These are phyloP conservation scores for Acleris laterana DNA, from an alignment of 2,888 invertebrate genomes.

Conservation along the genomic window DNA sequence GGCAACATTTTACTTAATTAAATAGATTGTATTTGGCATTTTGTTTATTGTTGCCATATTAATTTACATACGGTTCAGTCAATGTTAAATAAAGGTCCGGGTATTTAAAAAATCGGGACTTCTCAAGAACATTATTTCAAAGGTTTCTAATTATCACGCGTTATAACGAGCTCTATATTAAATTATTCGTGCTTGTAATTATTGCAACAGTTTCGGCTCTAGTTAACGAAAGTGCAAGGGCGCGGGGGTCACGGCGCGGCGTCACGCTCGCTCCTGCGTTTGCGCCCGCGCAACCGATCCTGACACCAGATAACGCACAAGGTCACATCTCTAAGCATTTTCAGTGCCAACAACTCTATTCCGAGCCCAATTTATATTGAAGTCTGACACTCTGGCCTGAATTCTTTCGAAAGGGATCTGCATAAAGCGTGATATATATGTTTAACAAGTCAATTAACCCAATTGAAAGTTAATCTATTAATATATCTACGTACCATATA, in stretches of 20 bases:
- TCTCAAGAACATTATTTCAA: too few relatives aligned
- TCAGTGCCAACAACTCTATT: too few relatives aligned
- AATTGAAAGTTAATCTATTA: constrained; percentile 41
- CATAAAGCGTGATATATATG: constrained; percentile 12
- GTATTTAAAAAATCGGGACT: too few relatives aligned
- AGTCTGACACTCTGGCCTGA: too few relatives aligned
- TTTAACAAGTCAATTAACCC: constrained; percentile 36
- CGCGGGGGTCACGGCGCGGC: constrained; percentile 66
- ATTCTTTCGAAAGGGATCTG: constrained; percentile 4
- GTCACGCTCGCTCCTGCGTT: constrained; percentile 51
- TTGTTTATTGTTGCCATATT: too few relatives aligned
- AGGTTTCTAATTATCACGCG: neutral
- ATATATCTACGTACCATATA: constrained; percentile 46
- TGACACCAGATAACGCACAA: constrained; percentile 15
- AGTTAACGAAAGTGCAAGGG: constrained; percentile 56
- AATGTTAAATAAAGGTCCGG: too few relatives aligned
- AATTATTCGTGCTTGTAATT: constrained; percentile 21
- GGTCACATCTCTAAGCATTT: too few relatives aligned
- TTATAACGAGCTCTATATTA: constrained; percentile 18
- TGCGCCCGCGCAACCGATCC: constrained; percentile 56
- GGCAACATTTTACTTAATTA: too few relatives aligned
- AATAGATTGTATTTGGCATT: too few relatives aligned
- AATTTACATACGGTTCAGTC: too few relatives aligned
- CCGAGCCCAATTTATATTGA: too few relatives aligned
- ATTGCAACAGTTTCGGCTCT: constrained; percentile 27